Conservation (phyloP, 2,113 vertebrate species). For the Plestiodon gilberti region DNA sequence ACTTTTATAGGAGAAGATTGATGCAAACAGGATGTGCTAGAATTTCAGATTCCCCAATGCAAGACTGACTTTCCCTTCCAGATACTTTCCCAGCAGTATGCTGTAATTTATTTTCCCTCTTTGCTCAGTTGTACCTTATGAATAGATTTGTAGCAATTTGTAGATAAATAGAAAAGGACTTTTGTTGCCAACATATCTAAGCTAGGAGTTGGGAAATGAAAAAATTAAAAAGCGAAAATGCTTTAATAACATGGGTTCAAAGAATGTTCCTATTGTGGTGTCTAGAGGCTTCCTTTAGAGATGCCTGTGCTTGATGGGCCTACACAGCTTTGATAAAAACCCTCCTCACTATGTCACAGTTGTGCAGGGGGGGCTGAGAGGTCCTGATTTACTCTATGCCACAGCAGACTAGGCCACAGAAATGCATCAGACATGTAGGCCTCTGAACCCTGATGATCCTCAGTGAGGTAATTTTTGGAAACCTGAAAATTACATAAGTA, state of each 20-base stretch:
- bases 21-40: neutral
- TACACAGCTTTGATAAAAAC: neutral
- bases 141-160: constrained; percentile 17
- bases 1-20: constrained; percentile 14
- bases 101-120: neutral
- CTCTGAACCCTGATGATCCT: neutral
- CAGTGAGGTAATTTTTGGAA: neutral
- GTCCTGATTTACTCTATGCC: neutral
- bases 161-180: neutral
- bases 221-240: neutral
- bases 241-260: neutral
- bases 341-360: neutral
- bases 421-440: neutral
- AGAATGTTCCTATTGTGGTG: no score
- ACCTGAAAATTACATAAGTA: neutral
- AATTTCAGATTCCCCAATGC: neutral
- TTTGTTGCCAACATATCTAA: neutral
- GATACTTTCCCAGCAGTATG: neutral
- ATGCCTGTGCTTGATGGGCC: neutral
- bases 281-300: neutral
- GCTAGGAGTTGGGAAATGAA: neutral
- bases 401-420: neutral
- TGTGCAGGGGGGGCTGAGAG: neutral
- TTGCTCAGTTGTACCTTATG: neutral
- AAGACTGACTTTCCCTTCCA: neutral